phyloP scores from a whole-genome alignment of 2,797 vertebrate species.

The Pogonophryne albipinna region DNA sequence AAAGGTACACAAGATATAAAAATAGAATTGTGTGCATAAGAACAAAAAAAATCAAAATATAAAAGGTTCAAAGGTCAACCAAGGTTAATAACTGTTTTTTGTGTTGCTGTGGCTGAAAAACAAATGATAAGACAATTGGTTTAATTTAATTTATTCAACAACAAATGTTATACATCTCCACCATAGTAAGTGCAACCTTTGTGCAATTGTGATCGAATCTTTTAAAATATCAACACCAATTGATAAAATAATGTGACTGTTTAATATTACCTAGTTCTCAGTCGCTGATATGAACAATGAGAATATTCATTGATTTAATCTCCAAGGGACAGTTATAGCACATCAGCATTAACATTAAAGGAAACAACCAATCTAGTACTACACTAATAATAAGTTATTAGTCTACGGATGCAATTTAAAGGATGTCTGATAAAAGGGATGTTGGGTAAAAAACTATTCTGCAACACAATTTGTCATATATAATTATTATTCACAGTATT shows the following conservation, averaged over 20 bases:
- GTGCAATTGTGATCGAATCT: constrained; percentile 29
- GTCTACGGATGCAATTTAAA: constrained; percentile 17
- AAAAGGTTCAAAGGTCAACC: background rate
- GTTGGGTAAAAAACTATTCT: too few relatives aligned
- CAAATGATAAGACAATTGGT: constrained; percentile 7
- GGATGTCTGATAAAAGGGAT: background rate
- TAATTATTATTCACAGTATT: background rate
- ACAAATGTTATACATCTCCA: constrained; percentile 41
- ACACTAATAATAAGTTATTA: background rate
- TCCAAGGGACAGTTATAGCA: constrained; percentile 26
- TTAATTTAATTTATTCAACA: constrained; percentile 47
- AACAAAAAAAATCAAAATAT: too few relatives aligned
- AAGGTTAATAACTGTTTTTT: background rate
- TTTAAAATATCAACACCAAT: too few relatives aligned
- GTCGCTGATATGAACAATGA: constrained; percentile 7
- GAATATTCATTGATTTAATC: constrained; percentile 10
- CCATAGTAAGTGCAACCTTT: constrained; percentile 10
- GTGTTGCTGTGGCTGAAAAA: background rate
- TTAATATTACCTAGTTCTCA: background rate
- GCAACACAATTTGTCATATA: background rate
- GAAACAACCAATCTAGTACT: background rate
- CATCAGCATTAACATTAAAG: constrained; percentile 12
- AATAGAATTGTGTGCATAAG: background rate
- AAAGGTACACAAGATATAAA: background rate
- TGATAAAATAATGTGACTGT: background rate